Percentiles rank a stretch among this genome's conserved stretches.
Evolutionary conservation across 2,113 vertebrate species (phyloP).

Genomic region (Pelecanoides urinatrix): DNA sequence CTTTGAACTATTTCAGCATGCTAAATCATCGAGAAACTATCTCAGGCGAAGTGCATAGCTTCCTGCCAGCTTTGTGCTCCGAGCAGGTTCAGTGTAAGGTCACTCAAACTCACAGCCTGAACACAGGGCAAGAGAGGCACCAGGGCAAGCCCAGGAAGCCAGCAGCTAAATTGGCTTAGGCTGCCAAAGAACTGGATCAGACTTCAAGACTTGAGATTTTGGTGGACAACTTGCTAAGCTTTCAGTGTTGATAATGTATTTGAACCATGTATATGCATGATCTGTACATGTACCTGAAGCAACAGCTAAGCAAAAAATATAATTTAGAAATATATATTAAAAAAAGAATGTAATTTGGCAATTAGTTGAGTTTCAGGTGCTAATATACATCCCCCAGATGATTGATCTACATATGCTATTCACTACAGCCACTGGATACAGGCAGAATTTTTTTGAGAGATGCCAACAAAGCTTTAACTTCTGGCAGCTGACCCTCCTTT

Average conservation of each 20-base stretch:
- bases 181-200: conserved; percentile 1
- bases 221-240: background rate
- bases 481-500: background rate
- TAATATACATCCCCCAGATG: background rate
- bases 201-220: background rate
- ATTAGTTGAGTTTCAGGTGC: background rate
- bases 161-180: background rate
- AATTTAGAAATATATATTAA: background rate
- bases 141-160: background rate
- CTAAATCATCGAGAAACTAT: conserved; percentile 40
- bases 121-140: background rate
- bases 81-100: conserved; percentile 43
- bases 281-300: background rate
- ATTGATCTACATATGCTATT: background rate
- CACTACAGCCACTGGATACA: background rate
- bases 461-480: background rate
- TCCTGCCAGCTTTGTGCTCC: conserved; percentile 40
- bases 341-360: background rate
- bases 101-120: conserved; percentile 18
- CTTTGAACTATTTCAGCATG: conserved; percentile 21
- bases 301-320: background rate
- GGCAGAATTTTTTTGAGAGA: background rate
- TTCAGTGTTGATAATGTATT: background rate
- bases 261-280: background rate
- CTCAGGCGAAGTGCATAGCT: background rate